Percentiles rank a stretch among this genome's conserved stretches.
Evolutionary conservation across 1,140 invertebrate genomes (phyloP).

Genomic region (Drusus annulatus): DNA sequence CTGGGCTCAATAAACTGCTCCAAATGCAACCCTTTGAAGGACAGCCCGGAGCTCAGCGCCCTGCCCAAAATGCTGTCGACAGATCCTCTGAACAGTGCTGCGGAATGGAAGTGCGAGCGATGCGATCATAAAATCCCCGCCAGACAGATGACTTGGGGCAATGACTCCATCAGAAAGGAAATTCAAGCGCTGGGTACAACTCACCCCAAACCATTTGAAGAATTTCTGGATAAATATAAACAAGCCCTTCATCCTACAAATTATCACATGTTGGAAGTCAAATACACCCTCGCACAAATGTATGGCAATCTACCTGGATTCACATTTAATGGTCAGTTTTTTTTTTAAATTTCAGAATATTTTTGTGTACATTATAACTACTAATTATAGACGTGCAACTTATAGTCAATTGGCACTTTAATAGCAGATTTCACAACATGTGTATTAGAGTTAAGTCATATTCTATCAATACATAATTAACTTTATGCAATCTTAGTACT

Average conservation of each 20-base stretch:
- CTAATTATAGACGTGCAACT: too few relatives aligned
- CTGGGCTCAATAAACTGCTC: constrained; percentile 76
- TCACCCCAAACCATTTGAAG: constrained; percentile 72
- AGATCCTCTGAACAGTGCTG: constrained; percentile 73
- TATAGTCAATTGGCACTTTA: too few relatives aligned
- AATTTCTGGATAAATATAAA: constrained; percentile 75
- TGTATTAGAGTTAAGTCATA: too few relatives aligned
- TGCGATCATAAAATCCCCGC: constrained; percentile 72
- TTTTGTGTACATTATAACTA: too few relatives aligned
- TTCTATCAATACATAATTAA: too few relatives aligned
- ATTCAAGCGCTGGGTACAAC: constrained; percentile 72
- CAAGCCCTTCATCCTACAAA: constrained; percentile 76
- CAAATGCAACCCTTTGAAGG: constrained; percentile 71
- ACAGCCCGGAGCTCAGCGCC: constrained; percentile 58
- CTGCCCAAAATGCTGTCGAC: constrained; percentile 71
- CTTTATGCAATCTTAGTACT: too few relatives aligned
- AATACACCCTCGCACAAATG: constrained; percentile 77
- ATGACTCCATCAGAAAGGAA: constrained; percentile 75
- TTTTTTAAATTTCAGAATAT: neutral
- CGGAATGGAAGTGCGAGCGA: constrained; percentile 76
- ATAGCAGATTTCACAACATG: too few relatives aligned
- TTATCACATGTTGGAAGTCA: constrained; percentile 77
- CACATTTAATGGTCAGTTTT: constrained; percentile 68
- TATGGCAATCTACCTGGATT: constrained; percentile 76
- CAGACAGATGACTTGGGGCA: constrained; percentile 73